Evolutionary conservation across 1,140 invertebrate species (phyloP).

Genomic region (Drosophila nasuta): DNA sequence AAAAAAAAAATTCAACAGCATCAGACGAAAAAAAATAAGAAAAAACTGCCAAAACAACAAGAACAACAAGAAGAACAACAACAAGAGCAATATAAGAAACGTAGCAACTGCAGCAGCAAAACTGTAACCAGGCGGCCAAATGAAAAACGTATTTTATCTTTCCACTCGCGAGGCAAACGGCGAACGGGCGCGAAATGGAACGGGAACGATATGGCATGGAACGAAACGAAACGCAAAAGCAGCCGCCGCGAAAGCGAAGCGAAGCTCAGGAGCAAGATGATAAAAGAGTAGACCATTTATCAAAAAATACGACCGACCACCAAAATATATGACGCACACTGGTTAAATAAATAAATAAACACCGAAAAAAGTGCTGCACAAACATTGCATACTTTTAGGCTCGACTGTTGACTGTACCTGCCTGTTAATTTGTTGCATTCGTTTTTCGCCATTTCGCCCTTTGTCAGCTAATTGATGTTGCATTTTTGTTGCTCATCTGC

Average conservation of each 20-base stretch:
- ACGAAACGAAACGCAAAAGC: slow-evolving; percentile 55
- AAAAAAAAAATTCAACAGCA: slow-evolving; percentile 74
- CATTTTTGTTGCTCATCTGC: slow-evolving; percentile 19
- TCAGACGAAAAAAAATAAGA: slow-evolving; percentile 51
- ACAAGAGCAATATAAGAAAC: slow-evolving; percentile 23
- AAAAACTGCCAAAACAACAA: slow-evolving; percentile 19
- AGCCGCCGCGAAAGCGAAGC: slow-evolving; percentile 46
- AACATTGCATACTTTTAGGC: slow-evolving; percentile 35
- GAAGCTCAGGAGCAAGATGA: slow-evolving; percentile 76
- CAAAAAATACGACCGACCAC: slow-evolving; percentile 65
- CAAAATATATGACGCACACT: slow-evolving; percentile 70
- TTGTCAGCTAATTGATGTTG: slow-evolving; percentile 50
- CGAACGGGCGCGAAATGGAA: slow-evolving; percentile 44
- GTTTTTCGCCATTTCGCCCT: slow-evolving; percentile 20
- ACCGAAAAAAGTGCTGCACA: slow-evolving; percentile 15
- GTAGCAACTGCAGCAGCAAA: slow-evolving; percentile 73
- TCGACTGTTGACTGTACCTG: slow-evolving; percentile 51
- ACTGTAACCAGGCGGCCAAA: slow-evolving; percentile 59
- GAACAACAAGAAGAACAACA: slow-evolving; percentile 32
- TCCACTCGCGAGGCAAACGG: slow-evolving; percentile 66
- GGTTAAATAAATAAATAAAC: slow-evolving; percentile 32
- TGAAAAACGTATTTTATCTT: slow-evolving; percentile 83
- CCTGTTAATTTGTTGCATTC: slow-evolving; percentile 36
- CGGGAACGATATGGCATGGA: slow-evolving; percentile 9
- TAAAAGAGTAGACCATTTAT: slow-evolving; percentile 81